These are phyloP conservation scores for Pseudochirops cupreus DNA, from an alignment of 2,797 vertebrate species.

Conservation along the genomic window DNA sequence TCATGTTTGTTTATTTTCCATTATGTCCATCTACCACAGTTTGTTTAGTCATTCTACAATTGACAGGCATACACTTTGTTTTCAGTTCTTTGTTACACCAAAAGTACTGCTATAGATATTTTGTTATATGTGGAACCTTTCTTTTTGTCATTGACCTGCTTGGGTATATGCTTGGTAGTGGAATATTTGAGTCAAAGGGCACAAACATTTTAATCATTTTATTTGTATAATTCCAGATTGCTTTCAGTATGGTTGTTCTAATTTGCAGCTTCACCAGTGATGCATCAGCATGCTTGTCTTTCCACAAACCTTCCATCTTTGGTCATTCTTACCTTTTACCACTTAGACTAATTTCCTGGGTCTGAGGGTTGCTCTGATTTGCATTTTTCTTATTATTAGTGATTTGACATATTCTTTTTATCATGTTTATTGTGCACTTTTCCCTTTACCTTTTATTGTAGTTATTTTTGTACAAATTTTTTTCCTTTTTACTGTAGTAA, in stretches of 20 bases:
- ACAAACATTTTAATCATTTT: no score
- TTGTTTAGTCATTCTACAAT: conserved; percentile 12
- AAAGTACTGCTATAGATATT: not conserved
- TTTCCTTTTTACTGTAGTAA: not conserved
- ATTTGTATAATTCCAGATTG: no score
- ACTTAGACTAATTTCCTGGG: no score
- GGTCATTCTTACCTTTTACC: no score
- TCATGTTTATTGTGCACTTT: not conserved
- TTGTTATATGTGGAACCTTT: not conserved
- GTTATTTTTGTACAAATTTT: not conserved
- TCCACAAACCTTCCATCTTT: no score
- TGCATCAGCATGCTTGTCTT: no score
- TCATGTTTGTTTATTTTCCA: no score
- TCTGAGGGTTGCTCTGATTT: not conserved
- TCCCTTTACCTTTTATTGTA: not conserved
- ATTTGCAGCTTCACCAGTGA: no score
- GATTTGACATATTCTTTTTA: not conserved
- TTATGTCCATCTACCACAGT: not conserved
- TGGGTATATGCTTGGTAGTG: no score
- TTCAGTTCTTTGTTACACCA: conserved; percentile 12
- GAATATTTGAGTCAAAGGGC: no score
- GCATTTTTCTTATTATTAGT: not conserved
- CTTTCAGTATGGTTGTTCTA: no score
- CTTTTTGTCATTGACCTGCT: not conserved
- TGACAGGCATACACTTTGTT: conserved; percentile 15